Evolutionary conservation across 1,140 invertebrate genomes (phyloP), one percentile per base, ranked within the genome.

Genomic region (Varroa destructor): DNA sequence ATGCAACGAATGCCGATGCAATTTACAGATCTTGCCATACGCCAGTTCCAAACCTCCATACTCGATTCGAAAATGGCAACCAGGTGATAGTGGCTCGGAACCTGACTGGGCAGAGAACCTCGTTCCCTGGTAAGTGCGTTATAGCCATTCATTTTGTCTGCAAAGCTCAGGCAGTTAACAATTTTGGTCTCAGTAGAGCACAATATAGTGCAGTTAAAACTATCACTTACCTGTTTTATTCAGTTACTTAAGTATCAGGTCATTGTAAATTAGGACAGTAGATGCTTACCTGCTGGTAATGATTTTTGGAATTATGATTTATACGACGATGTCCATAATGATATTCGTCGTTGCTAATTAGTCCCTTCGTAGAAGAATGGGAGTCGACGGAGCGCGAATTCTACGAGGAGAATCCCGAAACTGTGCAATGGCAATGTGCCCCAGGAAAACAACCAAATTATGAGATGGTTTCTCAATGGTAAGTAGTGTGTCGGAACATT

Each of bases 281-380:
- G 25, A 25, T 25, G 25, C 25, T 25, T 25, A 25, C 25, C 25
- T 25, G 25, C 25, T 25, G 25, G 25, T 25, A 25, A 25, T 25
- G 25, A 25, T 25, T 25, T 25, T 25, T 25, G 25, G 25, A 25
- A 25, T 25, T 25, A 25, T 25, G 25, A 25, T 25, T 25, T 25
- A 25, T 25, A 25, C 25, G 25, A 25, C 25, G 25, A 25, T 25
- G 25, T 25, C 25, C 25, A 25, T 25, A 25, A 25, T 25, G 25
- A 25, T 12, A 56, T 56, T 56, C 12, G 4, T 58, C 57, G 25
- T 12, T 58, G 3, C 6, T 40, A 14, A 43, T 40, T 8, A 67
- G 61, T 67, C 61, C 61, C 46, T 67, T 67, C 61, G 61, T 37
- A 12, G 61, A 67, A 37, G 40, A 67, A 37, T 67, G 61, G 61